phyloP scores from a whole-genome alignment of 2,888 invertebrate genomes.

The Phanerotoma sp. region DNA sequence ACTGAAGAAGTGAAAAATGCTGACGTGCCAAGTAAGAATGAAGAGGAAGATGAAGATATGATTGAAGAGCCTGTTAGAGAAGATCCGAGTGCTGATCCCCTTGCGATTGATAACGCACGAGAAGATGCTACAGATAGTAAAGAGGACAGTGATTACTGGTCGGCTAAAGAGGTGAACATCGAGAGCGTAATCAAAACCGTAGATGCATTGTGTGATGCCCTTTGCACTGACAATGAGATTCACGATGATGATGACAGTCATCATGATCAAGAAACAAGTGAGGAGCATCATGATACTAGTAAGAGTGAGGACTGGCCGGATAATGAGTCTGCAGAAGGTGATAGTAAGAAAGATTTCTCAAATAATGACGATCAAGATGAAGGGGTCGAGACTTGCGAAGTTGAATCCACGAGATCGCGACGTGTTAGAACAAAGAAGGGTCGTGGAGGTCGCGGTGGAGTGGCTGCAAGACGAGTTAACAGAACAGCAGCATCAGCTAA shows the following conservation, averaged over 20 bases:
- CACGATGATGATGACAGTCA: conserved; percentile 57
- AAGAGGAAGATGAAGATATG: conserved; percentile 43
- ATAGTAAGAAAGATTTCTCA: conserved; percentile 44
- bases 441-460: conserved; percentile 57
- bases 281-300: conserved; percentile 40
- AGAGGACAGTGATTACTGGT: conserved; percentile 77
- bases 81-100: conserved; percentile 46
- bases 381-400: conserved; percentile 51
- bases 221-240: conserved; percentile 50
- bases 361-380: conserved; percentile 52
- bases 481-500: conserved; percentile 41
- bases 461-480: conserved; percentile 64
- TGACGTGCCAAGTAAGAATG: conserved; percentile 34
- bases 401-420: conserved; percentile 51
- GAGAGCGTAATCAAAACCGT: conserved; percentile 81
- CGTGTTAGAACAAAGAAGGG: conserved; percentile 53
- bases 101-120: conserved; percentile 49
- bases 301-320: conserved; percentile 52
- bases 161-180: conserved; percentile 76
- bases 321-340: conserved; percentile 34
- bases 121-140: conserved; percentile 60
- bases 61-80: conserved; percentile 42
- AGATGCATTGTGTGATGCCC: conserved; percentile 65
- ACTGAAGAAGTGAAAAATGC: conserved; percentile 42
- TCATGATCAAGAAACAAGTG: conserved; percentile 38